Evolutionary conservation across 1,140 invertebrate genomes (phyloP), one percentile per base, ranked within the genome.

Genomic region (Triops cancriformis): DNA sequence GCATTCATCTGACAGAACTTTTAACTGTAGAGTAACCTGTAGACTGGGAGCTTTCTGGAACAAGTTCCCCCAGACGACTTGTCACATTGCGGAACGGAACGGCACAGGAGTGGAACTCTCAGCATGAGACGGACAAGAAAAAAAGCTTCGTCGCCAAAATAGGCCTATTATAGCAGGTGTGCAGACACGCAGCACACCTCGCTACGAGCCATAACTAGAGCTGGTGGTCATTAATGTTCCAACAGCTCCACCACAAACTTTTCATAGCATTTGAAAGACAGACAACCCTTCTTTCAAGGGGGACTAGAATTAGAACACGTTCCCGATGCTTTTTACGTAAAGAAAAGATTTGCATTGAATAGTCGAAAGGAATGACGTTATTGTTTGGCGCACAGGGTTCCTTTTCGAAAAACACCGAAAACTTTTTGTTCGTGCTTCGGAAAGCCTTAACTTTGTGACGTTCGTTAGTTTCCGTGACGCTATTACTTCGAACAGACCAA

Each of bases 161-260:
- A 64, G 51, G 51, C 51, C 51, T 64, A 64, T 64, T 64, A 64
- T 14, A 64, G 51, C 51, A 64, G 51, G 51, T 64, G 51, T 64
- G 51, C 51, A 18, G n/a, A 18, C 23, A 64, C 23, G 23, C 23
- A 64, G 51, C 23, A 64, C 14, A 18, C 51, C 51, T 23, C 51
- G 3, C 14, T 23, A 64, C 1, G 51, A 64, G n/a, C 51, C 51
- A 64, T 23, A 64, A 64, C 51, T 64, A 64, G 9, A 64, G n/a
- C n/a, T 23, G 31, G 23, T 14, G 51, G 18, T 64, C 51, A n/a
- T 64, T 64, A 64, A 64, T 64, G 51, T 64, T 7, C 51, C 51
- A 64, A 64, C 51, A 64, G 51, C 51, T 64, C 23, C 14, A 6
- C 31, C 31, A 37, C 43, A 64, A 23, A 64, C 51, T 64, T 64